phyloP scores from a whole-genome alignment of 2,113 vertebrate genomes.

The Poicephalus meyeri region DNA sequence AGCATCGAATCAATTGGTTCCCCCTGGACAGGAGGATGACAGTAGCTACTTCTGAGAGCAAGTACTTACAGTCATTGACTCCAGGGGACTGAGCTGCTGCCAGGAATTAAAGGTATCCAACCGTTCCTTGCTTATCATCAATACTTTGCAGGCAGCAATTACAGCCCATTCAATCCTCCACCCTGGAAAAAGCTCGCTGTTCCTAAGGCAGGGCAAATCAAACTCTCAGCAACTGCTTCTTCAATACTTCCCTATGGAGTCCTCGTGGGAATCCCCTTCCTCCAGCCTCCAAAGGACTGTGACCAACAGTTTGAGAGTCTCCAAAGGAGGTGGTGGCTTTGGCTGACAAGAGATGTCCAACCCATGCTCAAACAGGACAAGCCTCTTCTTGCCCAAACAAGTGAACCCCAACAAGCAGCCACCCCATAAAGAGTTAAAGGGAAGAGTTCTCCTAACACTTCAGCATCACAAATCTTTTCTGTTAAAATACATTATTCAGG shows the following conservation, averaged over 20 bases:
- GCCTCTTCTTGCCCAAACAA: neutral
- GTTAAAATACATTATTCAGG: slow-evolving; percentile 56
- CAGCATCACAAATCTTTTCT: neutral
- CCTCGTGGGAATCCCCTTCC: neutral
- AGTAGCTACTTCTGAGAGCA: neutral
- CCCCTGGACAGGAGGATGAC: neutral
- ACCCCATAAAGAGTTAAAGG: neutral
- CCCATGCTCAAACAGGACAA: neutral
- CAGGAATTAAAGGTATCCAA: neutral
- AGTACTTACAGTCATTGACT: neutral
- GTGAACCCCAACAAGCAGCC: neutral
- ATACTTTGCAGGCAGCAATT: slow-evolving; percentile 3
- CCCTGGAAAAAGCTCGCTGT: neutral
- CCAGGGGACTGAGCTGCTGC: neutral
- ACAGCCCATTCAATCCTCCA: neutral
- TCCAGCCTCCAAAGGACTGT: neutral
- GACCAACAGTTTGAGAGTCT: neutral
- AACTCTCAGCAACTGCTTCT: neutral
- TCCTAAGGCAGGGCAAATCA: neutral
- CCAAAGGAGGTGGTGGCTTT: neutral
- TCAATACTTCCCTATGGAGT: neutral
- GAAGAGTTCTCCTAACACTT: neutral
- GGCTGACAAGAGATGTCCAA: neutral
- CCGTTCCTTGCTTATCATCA: neutral
- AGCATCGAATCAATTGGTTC: rapidly evolving